Conservation (phyloP, 30 jellyfish, hydroid and myxozoan genomes). For the Pelagia noctiluca region DNA sequence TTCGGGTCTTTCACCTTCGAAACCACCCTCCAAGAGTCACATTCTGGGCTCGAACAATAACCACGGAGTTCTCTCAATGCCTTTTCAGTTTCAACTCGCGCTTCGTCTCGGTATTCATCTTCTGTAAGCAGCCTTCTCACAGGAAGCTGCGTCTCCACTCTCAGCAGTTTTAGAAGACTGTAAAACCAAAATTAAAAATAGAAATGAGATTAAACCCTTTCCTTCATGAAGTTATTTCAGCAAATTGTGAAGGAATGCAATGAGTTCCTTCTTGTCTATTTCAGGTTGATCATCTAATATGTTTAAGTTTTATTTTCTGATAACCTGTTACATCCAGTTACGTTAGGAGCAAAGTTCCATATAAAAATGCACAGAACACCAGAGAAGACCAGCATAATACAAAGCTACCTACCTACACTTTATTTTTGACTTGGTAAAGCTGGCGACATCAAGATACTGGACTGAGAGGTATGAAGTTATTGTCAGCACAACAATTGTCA, state of each 20-base stretch:
- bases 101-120: constrained; percentile 84
- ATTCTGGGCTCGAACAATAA: constrained; percentile 91
- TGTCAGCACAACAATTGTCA: constrained; percentile 71
- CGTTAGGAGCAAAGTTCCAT: too few relatives aligned
- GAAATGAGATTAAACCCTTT: too few relatives aligned
- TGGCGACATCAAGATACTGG: constrained; percentile 14
- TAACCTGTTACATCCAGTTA: too few relatives aligned
- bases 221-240: too few relatives aligned
- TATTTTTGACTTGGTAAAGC: background rate
- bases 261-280: too few relatives aligned
- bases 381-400: too few relatives aligned
- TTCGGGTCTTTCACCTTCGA: constrained; percentile 90
- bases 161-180: constrained; percentile 28
- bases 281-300: too few relatives aligned
- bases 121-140: constrained; percentile 62
- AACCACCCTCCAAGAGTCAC: constrained; percentile 87
- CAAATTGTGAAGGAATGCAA: too few relatives aligned
- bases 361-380: too few relatives aligned
- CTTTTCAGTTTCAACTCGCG: constrained; percentile 59
- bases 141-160: background rate
- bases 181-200: too few relatives aligned
- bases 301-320: too few relatives aligned
- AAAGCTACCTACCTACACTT: constrained; percentile 23
- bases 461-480: constrained; percentile 9
- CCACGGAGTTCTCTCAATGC: constrained; percentile 73